These are phyloP conservation scores for Clunio marinus DNA, from an alignment of 2,888 invertebrate species.

Conservation along the genomic window DNA sequence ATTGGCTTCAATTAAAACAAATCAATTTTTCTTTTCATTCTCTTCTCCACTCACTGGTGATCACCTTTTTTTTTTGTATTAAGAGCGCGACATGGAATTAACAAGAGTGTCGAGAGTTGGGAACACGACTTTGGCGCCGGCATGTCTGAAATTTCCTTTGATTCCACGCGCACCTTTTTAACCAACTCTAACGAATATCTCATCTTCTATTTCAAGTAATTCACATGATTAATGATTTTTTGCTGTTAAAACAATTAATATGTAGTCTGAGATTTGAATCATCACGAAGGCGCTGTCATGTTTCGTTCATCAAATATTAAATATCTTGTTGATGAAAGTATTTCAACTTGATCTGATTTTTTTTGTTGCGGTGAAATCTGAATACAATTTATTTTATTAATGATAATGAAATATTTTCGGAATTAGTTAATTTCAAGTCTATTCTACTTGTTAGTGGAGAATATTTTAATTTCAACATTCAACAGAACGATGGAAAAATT, in stretches of 20 bases:
- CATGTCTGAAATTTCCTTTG: conserved; percentile 20
- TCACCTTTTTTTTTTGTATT: not conserved
- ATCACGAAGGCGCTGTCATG: conserved; percentile 20
- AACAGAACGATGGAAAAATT: too few relatives aligned
- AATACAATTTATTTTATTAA: too few relatives aligned
- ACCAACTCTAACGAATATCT: not conserved
- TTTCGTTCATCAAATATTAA: too few relatives aligned
- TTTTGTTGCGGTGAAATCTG: too few relatives aligned
- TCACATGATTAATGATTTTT: conserved; percentile 28
- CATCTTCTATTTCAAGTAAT: not conserved
- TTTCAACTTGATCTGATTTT: too few relatives aligned
- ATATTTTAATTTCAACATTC: too few relatives aligned
- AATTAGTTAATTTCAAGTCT: too few relatives aligned
- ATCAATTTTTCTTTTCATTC: not conserved
- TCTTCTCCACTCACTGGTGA: not conserved
- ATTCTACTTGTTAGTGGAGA: too few relatives aligned
- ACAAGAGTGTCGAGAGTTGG: conserved; percentile 5
- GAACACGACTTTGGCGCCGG: conserved; percentile 33
- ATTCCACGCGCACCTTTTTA: not conserved
- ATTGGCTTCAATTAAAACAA: conserved; percentile 32
- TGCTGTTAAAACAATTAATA: conserved; percentile 17
- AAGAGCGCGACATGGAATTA: conserved; percentile 21
- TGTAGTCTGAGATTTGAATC: not conserved
- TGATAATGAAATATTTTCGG: too few relatives aligned
- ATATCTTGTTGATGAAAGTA: too few relatives aligned